Percentiles rank a stretch among this genome's conserved stretches.
Evolutionary conservation across 2,113 vertebrate species (phyloP).

Genomic region (Regulus satrapa): DNA sequence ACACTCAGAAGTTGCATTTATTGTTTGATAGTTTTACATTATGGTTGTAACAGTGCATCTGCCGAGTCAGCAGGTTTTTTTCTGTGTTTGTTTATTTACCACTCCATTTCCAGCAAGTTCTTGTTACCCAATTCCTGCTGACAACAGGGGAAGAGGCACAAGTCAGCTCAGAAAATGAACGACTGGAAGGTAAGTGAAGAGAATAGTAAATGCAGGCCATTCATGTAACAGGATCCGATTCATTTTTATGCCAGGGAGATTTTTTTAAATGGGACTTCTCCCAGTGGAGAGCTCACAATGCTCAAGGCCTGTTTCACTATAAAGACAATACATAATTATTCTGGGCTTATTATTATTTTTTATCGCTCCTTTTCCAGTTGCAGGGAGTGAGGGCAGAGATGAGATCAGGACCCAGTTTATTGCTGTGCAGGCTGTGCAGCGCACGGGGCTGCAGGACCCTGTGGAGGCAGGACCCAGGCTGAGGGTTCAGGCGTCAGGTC

Average conservation of each 20-base stretch:
- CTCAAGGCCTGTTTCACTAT: neutral
- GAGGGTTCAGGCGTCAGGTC: neutral
- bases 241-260: neutral
- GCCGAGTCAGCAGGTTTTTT: neutral
- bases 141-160: neutral
- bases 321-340: slow-evolving; percentile 17
- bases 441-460: neutral
- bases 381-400: neutral
- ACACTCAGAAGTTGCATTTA: neutral
- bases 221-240: slow-evolving; percentile 9
- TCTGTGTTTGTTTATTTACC: neutral
- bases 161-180: neutral
- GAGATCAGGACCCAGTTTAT: neutral
- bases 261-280: slow-evolving; percentile 44
- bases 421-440: neutral
- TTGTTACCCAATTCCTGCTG: neutral
- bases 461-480: neutral
- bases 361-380: neutral
- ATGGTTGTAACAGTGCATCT: neutral
- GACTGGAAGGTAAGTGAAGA: neutral
- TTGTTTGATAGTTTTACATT: neutral
- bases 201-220: slow-evolving; percentile 27
- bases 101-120: neutral
- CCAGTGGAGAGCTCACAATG: neutral
- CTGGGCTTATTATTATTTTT: slow-evolving; percentile 29